Base-by-base conservation (phyloP, 2,113 vertebrate species). In the Pomatostomus ruficeps region DNA sequence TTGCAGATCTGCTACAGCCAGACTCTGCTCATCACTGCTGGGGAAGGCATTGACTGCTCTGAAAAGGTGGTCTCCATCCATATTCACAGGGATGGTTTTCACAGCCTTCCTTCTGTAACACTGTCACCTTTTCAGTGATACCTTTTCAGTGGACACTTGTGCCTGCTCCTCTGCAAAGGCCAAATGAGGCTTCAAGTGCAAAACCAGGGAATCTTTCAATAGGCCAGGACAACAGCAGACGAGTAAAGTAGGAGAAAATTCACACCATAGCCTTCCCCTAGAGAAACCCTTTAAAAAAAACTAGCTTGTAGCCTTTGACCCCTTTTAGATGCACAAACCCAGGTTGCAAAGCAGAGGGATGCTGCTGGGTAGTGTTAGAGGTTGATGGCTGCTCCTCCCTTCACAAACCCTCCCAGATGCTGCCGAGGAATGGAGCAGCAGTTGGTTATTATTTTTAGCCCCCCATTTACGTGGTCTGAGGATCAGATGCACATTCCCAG, bases 391-490 rank as follows among this genome's bases (percentile, higher is more conserved):
- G 72, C 80, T 91, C 80, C 71, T 91, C 77, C 51, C 62, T 49
- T 8, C 43, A 9, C 38, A 70, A 80, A 73, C 85, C 70, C 68
- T 62, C 89, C 62, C 84, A 85, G 76, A 83, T 85, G 57, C 80
- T 58, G 72, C 84, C 0, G 36, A 95, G 79, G 87, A 94, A 91
- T 91, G 93, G 65, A 84, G 67, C 0, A 0, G 86, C 96, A 96
- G 90, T 94, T 92, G 91, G 85, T 73, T 82, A 89, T 89, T 96
- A 95, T 97, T 98, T 98, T 98, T 97, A 97, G 97, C 48, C 76
- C 81, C 24, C 6, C 0, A 5, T 85, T 89, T 96, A 96, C 88
- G 94, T 95, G 95, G 86, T 40, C 51, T 59, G 70, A 92, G 76
- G 92, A 93, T 96, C 97, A 75, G 94, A 97, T 91, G 97, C 40